Base-by-base conservation (phyloP, 2,888 invertebrate species). In the Agapostemon virescens region DNA sequence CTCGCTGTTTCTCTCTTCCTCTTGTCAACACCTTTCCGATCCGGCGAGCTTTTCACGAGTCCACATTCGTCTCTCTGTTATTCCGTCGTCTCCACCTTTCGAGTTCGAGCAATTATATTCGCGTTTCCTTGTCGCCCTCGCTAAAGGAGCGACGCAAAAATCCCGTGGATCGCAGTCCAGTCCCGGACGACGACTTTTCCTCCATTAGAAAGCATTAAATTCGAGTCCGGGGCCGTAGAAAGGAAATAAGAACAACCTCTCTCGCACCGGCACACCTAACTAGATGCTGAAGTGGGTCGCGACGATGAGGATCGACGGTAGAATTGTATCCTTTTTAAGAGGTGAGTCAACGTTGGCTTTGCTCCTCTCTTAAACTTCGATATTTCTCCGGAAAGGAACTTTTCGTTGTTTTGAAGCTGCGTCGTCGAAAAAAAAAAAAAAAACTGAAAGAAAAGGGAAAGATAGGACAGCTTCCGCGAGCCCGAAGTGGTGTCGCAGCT, bases 81-180 rank as follows among this genome's bases (percentile, higher is more conserved):
- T 80, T 80, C 79, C 69, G 74, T n/a, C 72, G 68, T 78, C 45
- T 74, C 49, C 36, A 63, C 63, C 63, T 77, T 74, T 74, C 74
- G 69, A 58, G 64, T 26, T 26, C 58, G 73, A 81, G 83, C 84
- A 86, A 86, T 84, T 84, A 84, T 85, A 77, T 84, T 82, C 78
- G 78, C 66, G 40, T 45, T 55, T 77, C 40, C 33, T 67, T 69
- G 49, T 30, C 33, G 42, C 30, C 23, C 30, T n/a, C 67, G 69
- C 20, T 63, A 40, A 66, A 70, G 49, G 67, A 61, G 70, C 45
- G 61, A 52, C 63, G 61, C 58, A 67, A 69, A 79, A 77, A 30
- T 26, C 68, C 52, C 67, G 45, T 11, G 36, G 68, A 75, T 70
- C 68, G 42, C 64, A 36, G 40, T 15, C 55, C n/a, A n/a, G 33